These are phyloP conservation scores for Otis tarda DNA, from an alignment of 2,113 vertebrate species.

Conservation along the genomic window DNA sequence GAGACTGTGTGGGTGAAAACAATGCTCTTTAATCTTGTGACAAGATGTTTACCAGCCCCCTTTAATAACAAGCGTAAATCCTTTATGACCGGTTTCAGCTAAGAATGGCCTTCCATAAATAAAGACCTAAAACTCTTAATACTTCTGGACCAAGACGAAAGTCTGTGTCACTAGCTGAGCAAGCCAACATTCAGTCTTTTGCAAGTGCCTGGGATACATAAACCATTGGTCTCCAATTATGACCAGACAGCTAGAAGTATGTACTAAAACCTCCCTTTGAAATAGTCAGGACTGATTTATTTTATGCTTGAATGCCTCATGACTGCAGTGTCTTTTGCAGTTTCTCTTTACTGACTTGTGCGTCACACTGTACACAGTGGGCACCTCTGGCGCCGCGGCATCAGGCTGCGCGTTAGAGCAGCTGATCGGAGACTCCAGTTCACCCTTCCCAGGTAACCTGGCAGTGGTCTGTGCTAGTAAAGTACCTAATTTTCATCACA, in stretches of 20 bases:
- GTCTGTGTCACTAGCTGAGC: neutral
- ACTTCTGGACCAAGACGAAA: neutral
- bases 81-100: neutral
- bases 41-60: neutral
- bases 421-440: neutral
- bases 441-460: neutral
- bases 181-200: neutral
- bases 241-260: neutral
- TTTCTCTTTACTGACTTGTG: neutral
- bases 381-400: neutral
- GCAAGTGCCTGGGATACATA: neutral
- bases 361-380: too few relatives aligned
- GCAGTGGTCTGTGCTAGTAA: neutral
- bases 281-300: neutral
- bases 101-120: constrained; percentile 17
- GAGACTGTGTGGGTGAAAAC: neutral
- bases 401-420: neutral
- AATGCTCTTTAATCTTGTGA: neutral
- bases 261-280: neutral
- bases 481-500: neutral
- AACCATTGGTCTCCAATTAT: neutral
- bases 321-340: neutral
- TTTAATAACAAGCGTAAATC: neutral
- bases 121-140: neutral
- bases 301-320: neutral